A percentile compares a stretch with the other conserved stretches of the same genome.
Evolutionary conservation across 2,113 vertebrate genomes (phyloP).

Genomic region (Ophiodon elongatus): DNA sequence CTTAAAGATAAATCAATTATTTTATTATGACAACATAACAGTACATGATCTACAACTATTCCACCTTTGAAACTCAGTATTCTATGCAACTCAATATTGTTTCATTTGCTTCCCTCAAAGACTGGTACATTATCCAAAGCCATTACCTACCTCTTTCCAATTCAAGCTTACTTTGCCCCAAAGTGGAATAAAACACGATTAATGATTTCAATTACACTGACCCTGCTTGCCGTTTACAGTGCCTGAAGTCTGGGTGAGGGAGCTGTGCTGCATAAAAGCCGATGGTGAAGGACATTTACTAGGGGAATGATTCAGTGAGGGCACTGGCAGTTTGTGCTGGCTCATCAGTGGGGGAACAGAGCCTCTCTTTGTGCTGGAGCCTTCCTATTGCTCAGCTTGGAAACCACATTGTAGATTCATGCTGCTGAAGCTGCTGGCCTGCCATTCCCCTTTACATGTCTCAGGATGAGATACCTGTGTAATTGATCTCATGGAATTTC

Average conservation of each 20-base stretch:
- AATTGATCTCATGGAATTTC: conserved; percentile 31
- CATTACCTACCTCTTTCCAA: conserved; percentile 75
- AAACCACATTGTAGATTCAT: conserved; percentile 64
- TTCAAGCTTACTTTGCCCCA: conserved; percentile 77
- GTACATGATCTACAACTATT: conserved; percentile 51
- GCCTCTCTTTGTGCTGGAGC: conserved; percentile 65
- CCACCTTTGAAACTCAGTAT: conserved; percentile 55
- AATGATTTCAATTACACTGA: conserved; percentile 84
- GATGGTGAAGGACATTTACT: conserved; percentile 80
- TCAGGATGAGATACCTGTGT: conserved; percentile 26
- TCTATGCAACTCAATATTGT: conserved; percentile 69
- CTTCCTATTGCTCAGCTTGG: conserved; percentile 58
- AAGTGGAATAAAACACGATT: conserved; percentile 82
- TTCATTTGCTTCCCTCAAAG: conserved; percentile 66
- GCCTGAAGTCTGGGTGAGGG: conserved; percentile 71
- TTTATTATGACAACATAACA: conserved; percentile 59
- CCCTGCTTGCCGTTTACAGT: conserved; percentile 75
- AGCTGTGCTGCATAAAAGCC: conserved; percentile 74
- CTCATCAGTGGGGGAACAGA: conserved; percentile 75
- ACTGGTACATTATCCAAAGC: conserved; percentile 68
- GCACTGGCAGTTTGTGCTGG: conserved; percentile 73
- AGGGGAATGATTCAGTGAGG: conserved; percentile 77
- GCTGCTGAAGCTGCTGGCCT: conserved; percentile 42
- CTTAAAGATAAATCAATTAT: conserved; percentile 52
- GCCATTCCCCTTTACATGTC: conserved; percentile 28